Conservation (phyloP, 1,140 invertebrate genomes). For the Microplitis mediator region DNA sequence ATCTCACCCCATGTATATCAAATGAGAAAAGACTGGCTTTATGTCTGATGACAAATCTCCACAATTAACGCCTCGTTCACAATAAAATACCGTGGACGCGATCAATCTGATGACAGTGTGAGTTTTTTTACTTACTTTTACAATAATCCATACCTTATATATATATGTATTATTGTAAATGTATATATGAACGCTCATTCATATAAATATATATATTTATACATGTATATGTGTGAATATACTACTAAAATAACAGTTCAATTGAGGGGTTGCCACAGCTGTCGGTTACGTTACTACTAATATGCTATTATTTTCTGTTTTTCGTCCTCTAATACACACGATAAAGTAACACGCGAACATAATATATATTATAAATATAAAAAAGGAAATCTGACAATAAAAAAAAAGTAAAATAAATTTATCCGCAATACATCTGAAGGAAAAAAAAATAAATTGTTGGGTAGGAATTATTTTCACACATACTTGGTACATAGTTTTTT, state of each 20-base stretch:
- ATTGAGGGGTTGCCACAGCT: slow-evolving; percentile 38
- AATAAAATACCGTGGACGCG: slow-evolving; percentile 15
- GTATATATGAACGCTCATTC: not conserved
- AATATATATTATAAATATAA: too few species aligned
- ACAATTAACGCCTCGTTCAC: slow-evolving; percentile 32
- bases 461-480: too few species aligned
- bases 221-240: not conserved
- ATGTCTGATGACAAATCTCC: slow-evolving; percentile 30
- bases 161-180: not conserved
- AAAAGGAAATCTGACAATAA: too few species aligned
- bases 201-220: not conserved
- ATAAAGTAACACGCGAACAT: too few species aligned
- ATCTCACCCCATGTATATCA: not conserved
- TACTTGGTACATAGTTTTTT: too few species aligned
- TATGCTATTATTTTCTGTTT: slow-evolving; percentile 38
- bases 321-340: not conserved
- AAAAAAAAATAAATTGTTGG: too few species aligned
- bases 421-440: too few species aligned
- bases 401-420: too few species aligned
- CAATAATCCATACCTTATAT: not conserved
- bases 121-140: slow-evolving; percentile 19
- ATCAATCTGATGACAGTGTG: not conserved
- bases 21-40: slow-evolving; percentile 11
- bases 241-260: slow-evolving; percentile 36
- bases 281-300: slow-evolving; percentile 30